Evolutionary conservation across 2,888 invertebrate species (phyloP), one percentile per base, ranked within the genome.

Genomic region (Itoplectis maculator): DNA sequence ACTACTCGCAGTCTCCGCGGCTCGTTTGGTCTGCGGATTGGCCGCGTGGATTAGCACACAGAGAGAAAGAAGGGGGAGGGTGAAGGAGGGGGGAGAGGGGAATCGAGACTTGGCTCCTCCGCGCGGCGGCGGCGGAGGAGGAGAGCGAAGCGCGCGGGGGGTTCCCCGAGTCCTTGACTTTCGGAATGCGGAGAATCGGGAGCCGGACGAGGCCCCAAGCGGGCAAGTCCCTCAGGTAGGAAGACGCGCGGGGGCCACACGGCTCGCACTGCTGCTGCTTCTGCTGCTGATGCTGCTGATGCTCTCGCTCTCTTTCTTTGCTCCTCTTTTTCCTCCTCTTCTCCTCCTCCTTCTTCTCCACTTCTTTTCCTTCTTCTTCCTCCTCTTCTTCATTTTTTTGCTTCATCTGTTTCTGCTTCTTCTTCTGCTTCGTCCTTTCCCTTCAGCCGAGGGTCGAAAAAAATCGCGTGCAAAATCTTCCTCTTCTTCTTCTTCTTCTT

Each of bases 161-260:
- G 35, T 35, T 59, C 84, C 77, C 69, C 84, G 88, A 89, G 90
- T 90, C 90, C 90, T 90, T 90, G 90, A 89, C 88, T 90, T 88
- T 89, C 88, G 89, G 90, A 89, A 89, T 89, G 88, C 82, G 70
- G 75, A 79, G 82, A 79, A 82, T 82, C 75, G 79, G 66, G 82
- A 79, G 73, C 56, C 76, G 45, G 72, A 66, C 65, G 76, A 79
- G 75, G 61, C 76, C 61, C 69, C 51, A n/a, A n/a, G n/a, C n/a
- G n/a, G n/a, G 69, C 73, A 65, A 74, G 69, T 83, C 54, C 29
- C 78, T 69, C 83, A 81, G 83, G 83, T 84, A 83, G 78, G 82
- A 81, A 82, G 78, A 78, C 56, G 81, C 74, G 69, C 78, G 51
- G 54, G 69, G 73, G 61, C 81, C 76, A 77, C 74, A 74, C 77